phyloP scores from a whole-genome alignment of 2,113 vertebrate species.

The Nothocercus nigrocapillus region DNA sequence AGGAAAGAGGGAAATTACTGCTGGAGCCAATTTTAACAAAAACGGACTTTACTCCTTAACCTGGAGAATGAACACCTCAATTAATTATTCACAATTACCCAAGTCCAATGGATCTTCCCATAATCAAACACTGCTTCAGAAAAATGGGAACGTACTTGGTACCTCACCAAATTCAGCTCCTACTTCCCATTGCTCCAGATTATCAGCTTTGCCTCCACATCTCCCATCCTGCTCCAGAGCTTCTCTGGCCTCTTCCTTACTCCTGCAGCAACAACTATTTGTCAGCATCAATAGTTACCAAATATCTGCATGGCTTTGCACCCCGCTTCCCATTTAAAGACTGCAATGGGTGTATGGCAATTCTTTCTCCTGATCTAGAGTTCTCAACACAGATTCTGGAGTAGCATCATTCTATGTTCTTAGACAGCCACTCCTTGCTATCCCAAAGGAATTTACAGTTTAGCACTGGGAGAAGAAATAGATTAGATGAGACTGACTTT shows the following conservation, averaged over 20 bases:
- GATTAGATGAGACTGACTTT: neutral
- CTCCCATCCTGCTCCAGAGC: neutral
- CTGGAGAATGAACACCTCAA: neutral
- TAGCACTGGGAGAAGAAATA: neutral
- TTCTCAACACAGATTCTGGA: neutral
- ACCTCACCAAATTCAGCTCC: neutral
- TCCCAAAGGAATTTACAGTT: neutral
- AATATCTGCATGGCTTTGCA: neutral
- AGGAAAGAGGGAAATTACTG: neutral
- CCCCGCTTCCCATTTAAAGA: neutral
- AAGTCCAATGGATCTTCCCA: neutral
- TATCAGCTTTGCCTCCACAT: neutral
- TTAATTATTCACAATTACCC: neutral
- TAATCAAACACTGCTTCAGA: neutral
- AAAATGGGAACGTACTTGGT: neutral
- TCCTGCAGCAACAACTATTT: neutral
- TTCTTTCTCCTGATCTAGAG: neutral
- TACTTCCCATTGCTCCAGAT: neutral
- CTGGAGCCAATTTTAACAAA: neutral
- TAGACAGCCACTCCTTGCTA: neutral
- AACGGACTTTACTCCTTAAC: neutral
- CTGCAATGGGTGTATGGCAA: neutral
- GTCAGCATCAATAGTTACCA: rapidly evolving
- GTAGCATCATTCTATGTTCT: neutral
- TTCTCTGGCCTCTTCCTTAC: neutral